Percentiles rank a stretch among this genome's conserved stretches.
Conservation (phyloP, 2,113 vertebrate genomes). For the Marmota flaviventris region DNA sequence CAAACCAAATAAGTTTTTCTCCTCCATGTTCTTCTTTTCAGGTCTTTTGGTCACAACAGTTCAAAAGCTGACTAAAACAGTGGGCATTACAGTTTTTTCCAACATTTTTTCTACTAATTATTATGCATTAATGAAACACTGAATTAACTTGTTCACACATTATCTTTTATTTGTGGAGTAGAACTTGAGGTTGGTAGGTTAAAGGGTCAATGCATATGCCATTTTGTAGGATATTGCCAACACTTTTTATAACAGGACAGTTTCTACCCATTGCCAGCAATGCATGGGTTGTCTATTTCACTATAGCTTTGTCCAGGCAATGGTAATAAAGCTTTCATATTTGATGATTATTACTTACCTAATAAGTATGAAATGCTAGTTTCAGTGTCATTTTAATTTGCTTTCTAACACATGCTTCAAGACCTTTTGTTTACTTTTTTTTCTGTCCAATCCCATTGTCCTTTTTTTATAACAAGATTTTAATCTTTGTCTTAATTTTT, state of each 20-base stretch:
- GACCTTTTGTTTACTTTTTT: neutral
- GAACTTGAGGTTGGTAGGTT: neutral
- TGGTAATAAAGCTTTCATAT: neutral
- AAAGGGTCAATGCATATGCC: no score
- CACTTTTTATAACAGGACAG: no score
- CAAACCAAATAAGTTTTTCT: no score
- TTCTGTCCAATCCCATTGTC: neutral
- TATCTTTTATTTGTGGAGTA: no score
- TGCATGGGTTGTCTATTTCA: no score
- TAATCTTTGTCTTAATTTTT: neutral
- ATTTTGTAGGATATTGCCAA: no score
- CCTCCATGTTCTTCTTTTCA: no score
- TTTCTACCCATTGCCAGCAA: neutral
- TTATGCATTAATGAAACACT: neutral
- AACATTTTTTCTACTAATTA: neutral
- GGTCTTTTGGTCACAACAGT: no score
- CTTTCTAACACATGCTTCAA: neutral
- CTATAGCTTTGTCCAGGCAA: neutral
- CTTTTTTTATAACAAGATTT: neutral
- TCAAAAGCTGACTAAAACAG: no score
- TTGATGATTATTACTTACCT: neutral
- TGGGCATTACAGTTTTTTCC: neutral
- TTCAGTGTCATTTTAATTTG: neutral
- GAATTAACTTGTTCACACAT: neutral
- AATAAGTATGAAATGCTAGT: no score